phyloP scores from a whole-genome alignment of 2,113 vertebrate genomes.

The Dissostichus mawsoni region DNA sequence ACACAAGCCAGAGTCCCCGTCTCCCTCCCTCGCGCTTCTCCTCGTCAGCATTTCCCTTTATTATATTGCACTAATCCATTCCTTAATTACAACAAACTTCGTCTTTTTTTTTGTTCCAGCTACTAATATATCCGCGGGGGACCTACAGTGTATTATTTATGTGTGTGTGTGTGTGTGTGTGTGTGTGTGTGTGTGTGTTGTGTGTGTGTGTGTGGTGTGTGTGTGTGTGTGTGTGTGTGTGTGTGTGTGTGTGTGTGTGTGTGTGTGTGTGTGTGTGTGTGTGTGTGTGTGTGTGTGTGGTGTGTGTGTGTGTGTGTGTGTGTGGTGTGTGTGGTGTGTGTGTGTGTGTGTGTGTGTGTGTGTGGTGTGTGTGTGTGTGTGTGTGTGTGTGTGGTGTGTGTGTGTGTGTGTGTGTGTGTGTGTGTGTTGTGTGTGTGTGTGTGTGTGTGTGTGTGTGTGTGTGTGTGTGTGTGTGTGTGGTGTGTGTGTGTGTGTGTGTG shows the following conservation, averaged over 20 bases:
- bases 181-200: conserved; percentile 42
- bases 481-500: conserved; percentile 44
- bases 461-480: conserved; percentile 26
- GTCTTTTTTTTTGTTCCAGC: conserved; percentile 25
- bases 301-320: conserved; percentile 41
- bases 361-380: conserved; percentile 45
- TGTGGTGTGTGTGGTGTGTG: conserved; percentile 36
- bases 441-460: conserved; percentile 40
- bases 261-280: conserved; percentile 31
- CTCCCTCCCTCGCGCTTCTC: conserved; percentile 18
- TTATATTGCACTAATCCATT: conserved; percentile 91
- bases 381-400: conserved; percentile 25
- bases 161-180: conserved; percentile 41
- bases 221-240: conserved; percentile 47
- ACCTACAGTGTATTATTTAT: conserved; percentile 49
- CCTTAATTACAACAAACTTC: conserved; percentile 58
- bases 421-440: conserved; percentile 22
- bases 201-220: conserved; percentile 54
- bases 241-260: conserved; percentile 33
- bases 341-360: conserved; percentile 22
- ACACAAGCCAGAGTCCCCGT: conserved; percentile 47
- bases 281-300: neutral
- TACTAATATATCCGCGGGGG: conserved; percentile 59
- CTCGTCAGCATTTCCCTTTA: conserved; percentile 62
- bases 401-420: conserved; percentile 32